These are phyloP conservation scores for Lymantria dispar DNA, from an alignment of 2,888 invertebrate genomes.

Conservation along the genomic window DNA sequence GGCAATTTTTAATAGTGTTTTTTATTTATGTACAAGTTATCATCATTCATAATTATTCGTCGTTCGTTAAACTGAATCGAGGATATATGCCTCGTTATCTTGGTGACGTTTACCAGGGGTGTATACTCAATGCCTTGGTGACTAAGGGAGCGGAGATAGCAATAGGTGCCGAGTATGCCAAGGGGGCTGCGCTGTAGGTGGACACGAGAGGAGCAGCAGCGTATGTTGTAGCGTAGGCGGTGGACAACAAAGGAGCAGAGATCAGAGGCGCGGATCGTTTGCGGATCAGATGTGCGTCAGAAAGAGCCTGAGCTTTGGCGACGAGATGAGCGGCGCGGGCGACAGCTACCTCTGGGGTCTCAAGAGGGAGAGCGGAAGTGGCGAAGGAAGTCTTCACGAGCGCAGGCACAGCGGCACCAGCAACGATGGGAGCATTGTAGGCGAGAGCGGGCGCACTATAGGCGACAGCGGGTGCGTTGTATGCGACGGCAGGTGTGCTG, in stretches of 20 bases:
- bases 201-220: conserved; percentile 46
- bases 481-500: conserved; percentile 43
- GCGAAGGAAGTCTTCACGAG: conserved; percentile 29
- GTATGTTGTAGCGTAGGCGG: conserved; percentile 45
- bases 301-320: conserved; percentile 54
- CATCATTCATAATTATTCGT: too few species aligned
- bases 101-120: conserved; percentile 62
- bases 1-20: too few species aligned
- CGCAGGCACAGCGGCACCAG: conserved; percentile 14
- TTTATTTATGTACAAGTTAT: too few species aligned
- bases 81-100: conserved; percentile 44
- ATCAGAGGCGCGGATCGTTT: conserved; percentile 60
- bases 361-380: conserved; percentile 52
- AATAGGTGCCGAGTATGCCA: conserved; percentile 51
- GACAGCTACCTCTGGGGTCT: conserved; percentile 67
- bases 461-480: conserved; percentile 60
- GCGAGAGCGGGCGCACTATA: conserved; percentile 41
- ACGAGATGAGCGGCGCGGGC: conserved; percentile 67
- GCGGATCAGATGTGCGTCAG: conserved; percentile 59
- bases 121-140: conserved; percentile 58
- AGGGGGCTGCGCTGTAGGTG: conserved; percentile 45
- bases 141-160: conserved; percentile 48
- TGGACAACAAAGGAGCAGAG: conserved; percentile 36
- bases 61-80: conserved; percentile 54
- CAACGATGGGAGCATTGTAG: conserved; percentile 41